A percentile compares a stretch with the other conserved stretches of the same genome.
These are phyloP conservation scores for Bradypodion pumilum DNA, from an alignment of 2,797 vertebrate species.

Conservation along the genomic window DNA sequence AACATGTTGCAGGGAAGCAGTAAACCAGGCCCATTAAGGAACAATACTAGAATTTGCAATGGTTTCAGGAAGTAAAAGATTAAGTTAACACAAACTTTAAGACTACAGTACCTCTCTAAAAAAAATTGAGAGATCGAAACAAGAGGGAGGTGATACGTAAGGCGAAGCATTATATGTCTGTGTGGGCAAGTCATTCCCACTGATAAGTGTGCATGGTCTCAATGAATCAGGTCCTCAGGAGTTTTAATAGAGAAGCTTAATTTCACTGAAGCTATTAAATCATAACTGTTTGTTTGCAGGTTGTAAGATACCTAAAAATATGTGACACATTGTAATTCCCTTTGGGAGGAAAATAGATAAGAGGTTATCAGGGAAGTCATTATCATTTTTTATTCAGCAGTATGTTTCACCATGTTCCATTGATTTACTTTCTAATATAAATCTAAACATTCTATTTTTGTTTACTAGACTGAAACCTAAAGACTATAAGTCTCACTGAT, in stretches of 20 bases:
- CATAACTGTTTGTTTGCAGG: background rate
- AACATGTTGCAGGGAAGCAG: too few species aligned
- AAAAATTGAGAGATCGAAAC: background rate
- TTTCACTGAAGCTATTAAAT: background rate
- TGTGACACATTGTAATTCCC: background rate
- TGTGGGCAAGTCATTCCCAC: background rate
- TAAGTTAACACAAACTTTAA: too few species aligned
- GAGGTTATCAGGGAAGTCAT: background rate
- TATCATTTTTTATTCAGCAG: background rate
- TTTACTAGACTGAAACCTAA: too few species aligned
- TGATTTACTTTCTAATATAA: background rate
- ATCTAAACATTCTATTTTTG: background rate
- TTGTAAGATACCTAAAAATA: slow-evolving; percentile 1
- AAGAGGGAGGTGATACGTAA: background rate
- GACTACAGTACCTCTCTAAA: too few species aligned
- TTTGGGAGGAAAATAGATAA: background rate
- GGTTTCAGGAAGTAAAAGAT: too few species aligned
- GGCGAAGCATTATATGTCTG: background rate
- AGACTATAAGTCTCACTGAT: background rate
- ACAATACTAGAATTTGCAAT: too few species aligned
- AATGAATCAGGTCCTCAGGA: background rate
- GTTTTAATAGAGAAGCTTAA: background rate
- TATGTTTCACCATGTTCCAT: background rate
- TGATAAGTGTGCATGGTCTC: background rate
- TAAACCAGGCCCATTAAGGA: too few species aligned